Conservation (phyloP, 2,797 vertebrate species). For the Podargus strigoides region DNA sequence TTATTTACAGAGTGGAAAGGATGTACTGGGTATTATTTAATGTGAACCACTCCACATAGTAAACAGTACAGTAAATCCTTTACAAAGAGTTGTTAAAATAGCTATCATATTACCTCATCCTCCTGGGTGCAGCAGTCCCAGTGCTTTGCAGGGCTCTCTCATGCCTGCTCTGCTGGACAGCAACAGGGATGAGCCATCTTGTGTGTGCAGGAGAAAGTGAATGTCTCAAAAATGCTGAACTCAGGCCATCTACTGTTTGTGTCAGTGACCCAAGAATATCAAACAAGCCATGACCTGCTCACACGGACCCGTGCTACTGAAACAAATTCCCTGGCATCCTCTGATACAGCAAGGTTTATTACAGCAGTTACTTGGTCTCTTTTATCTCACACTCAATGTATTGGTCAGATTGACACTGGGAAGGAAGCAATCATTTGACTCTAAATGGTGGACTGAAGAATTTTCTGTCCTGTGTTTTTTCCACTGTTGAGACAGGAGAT, state of each 20-base stretch:
- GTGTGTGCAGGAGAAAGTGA: background rate
- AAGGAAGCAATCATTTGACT: background rate
- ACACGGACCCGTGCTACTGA: background rate
- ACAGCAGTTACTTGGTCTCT: background rate
- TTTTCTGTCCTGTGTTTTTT: background rate
- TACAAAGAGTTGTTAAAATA: background rate
- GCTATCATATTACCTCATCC: background rate
- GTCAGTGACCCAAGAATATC: background rate
- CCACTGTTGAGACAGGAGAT: background rate
- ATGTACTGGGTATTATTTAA: background rate
- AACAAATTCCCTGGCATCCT: background rate
- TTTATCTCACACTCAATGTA: background rate
- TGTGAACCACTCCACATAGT: background rate
- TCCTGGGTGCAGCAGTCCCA: background rate
- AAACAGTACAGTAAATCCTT: conserved; percentile 21
- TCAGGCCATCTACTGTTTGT: background rate
- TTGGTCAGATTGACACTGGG: background rate
- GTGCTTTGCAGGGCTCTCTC: background rate
- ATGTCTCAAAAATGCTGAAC: background rate
- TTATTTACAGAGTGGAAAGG: background rate
- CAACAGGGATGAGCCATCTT: background rate
- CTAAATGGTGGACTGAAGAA: background rate
- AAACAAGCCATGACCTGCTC: background rate
- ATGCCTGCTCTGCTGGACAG: background rate
- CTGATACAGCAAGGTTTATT: background rate